Evolutionary conservation across 2,888 invertebrate genomes (phyloP).

Genomic region (Lagria hirta): DNA sequence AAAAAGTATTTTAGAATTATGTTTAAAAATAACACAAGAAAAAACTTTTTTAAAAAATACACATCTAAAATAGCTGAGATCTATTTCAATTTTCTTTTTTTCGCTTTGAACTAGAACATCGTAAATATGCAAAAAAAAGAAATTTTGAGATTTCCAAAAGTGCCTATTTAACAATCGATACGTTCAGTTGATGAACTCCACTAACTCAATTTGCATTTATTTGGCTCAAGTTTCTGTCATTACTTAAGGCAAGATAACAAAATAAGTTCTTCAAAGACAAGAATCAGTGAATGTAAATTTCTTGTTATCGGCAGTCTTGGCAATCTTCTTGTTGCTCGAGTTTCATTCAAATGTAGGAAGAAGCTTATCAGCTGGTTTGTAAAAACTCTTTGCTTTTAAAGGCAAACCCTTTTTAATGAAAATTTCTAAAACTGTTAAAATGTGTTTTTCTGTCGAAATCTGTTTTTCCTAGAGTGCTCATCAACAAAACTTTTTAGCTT

Average conservation of each 20-base stretch:
- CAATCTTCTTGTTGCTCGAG: constrained; percentile 18
- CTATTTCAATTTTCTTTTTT: no score
- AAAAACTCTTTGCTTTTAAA: constrained; percentile 8
- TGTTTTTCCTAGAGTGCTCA: constrained; percentile 8
- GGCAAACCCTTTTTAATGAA: constrained; percentile 10
- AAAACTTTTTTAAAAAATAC: no score
- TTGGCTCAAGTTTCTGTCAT: constrained; percentile 25
- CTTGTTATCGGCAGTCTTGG: constrained; percentile 22
- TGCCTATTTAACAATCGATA: constrained; percentile 17
- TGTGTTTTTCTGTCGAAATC: no score
- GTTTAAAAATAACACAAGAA: no score
- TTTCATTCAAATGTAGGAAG: constrained; percentile 13
- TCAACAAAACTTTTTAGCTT: constrained; percentile 12
- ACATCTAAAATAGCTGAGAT: no score
- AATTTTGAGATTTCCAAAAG: no score
- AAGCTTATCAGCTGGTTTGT: constrained; percentile 20
- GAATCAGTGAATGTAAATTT: constrained; percentile 25
- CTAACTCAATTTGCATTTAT: constrained; percentile 26
- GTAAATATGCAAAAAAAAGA: no score
- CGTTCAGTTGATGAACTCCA: constrained; percentile 19
- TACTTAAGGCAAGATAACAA: constrained; percentile 23
- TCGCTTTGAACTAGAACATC: no score
- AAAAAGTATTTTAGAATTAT: no score
- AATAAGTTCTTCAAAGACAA: constrained; percentile 28
- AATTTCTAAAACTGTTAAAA: no score